phyloP scores from a whole-genome alignment of 2,888 invertebrate genomes.

The Synanthedon tipuliformis region DNA sequence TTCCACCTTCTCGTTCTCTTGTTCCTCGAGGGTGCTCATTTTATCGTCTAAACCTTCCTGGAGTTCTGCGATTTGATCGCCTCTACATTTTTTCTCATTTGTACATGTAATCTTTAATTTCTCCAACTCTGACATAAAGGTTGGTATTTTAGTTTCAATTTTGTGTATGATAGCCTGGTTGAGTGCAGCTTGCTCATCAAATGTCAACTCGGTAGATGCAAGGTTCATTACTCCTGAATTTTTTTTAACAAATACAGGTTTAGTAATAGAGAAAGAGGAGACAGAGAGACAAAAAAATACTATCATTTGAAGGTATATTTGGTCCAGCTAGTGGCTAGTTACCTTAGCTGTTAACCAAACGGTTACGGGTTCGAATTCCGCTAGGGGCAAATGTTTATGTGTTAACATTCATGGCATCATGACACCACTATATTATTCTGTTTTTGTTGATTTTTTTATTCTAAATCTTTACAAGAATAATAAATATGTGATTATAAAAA shows the following conservation, averaged over 20 bases:
- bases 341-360: no score
- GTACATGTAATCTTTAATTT: constrained; percentile 22
- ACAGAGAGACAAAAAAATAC: no score
- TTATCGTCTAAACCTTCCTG: constrained; percentile 45
- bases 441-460: no score
- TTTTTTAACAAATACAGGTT: constrained; percentile 3
- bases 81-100: constrained; percentile 19
- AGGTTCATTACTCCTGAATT: constrained; percentile 45
- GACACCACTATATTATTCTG: no score
- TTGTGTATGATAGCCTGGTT: constrained; percentile 47
- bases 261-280: no score
- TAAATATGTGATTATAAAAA: no score
- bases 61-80: constrained; percentile 34
- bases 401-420: no score
- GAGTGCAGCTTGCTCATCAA: constrained; percentile 53
- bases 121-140: constrained; percentile 35
- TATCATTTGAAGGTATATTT: no score
- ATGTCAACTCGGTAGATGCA: constrained; percentile 41
- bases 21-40: constrained; percentile 38
- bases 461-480: no score
- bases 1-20: constrained; percentile 52
- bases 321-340: no score
- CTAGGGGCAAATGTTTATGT: no score
- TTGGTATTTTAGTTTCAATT: constrained; percentile 44
- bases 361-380: no score